phyloP scores from a whole-genome alignment of 2,113 vertebrate genomes.

The Hemibagrus wyckioides region DNA sequence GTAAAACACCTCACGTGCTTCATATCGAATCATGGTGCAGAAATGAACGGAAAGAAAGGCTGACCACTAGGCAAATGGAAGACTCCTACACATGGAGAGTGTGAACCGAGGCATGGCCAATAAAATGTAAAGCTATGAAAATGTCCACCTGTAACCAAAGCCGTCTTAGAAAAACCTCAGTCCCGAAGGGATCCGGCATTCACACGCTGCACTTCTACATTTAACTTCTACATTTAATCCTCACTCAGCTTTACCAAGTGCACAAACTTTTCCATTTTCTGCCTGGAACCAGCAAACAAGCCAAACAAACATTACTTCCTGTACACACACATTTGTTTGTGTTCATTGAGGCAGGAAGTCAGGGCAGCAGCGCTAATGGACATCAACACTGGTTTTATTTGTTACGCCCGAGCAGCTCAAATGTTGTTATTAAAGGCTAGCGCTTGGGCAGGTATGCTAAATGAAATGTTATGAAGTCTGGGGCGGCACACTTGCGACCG shows the following conservation, averaged over 20 bases:
- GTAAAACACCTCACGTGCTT: not conserved
- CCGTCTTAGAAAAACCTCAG: conserved; percentile 57
- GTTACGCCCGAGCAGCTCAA: conserved; percentile 36
- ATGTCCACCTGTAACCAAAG: conserved; percentile 71
- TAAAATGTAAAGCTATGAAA: conserved; percentile 75
- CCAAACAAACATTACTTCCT: not conserved
- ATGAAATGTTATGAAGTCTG: conserved; percentile 58
- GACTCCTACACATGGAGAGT: conserved; percentile 57
- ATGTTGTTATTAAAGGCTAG: conserved; percentile 36
- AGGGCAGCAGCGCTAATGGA: conserved; percentile 43
- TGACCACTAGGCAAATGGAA: conserved; percentile 35
- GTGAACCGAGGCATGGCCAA: conserved; percentile 63
- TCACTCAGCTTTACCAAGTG: not conserved
- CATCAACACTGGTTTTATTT: conserved; percentile 36
- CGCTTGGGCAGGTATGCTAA: conserved; percentile 56
- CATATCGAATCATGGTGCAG: not conserved
- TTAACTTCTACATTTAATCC: not conserved
- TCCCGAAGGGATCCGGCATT: not conserved
- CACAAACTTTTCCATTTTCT: not conserved
- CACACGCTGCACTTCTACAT: not conserved
- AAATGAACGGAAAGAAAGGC: not conserved
- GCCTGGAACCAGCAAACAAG: not conserved
- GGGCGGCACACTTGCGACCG: conserved; percentile 31
- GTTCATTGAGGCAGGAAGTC: conserved; percentile 38
- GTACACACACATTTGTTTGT: not conserved